Evolutionary conservation across 2,888 invertebrate genomes (phyloP).

Genomic region (Laothoe populi): DNA sequence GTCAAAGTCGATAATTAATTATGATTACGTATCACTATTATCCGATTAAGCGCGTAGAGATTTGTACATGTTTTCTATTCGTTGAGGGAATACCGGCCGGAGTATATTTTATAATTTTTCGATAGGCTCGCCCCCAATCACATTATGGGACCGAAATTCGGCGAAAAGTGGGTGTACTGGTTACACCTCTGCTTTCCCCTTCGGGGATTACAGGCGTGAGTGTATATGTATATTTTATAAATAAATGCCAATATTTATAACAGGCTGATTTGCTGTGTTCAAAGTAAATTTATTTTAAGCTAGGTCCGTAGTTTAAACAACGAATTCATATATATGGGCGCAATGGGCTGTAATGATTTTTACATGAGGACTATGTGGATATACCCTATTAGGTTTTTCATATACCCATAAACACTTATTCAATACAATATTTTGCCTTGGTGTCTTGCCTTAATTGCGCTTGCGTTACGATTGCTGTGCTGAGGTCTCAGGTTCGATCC

Average conservation of each 20-base stretch:
- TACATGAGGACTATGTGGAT: constrained; percentile 56
- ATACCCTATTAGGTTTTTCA: constrained; percentile 32
- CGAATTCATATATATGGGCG: constrained; percentile 65
- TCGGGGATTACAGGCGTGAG: background rate
- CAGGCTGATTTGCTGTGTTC: constrained; percentile 51
- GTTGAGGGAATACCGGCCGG: too few relatives aligned
- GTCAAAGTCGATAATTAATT: constrained; percentile 39
- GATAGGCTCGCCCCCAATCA: too few relatives aligned
- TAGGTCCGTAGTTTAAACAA: constrained; percentile 67
- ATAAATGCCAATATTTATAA: constrained; percentile 38
- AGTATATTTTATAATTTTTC: too few relatives aligned
- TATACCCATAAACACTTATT: constrained; percentile 6
- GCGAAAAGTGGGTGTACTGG: too few relatives aligned
- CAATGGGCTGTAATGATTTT: constrained; percentile 75
- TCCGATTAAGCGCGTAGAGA: constrained; percentile 33
- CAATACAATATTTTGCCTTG: too few relatives aligned
- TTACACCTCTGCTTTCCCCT: constrained; percentile 3
- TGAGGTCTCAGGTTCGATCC: too few relatives aligned
- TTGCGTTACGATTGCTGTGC: too few relatives aligned
- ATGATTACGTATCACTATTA: constrained; percentile 51
- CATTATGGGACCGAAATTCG: too few relatives aligned
- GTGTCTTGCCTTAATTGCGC: too few relatives aligned
- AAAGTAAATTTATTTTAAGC: constrained; percentile 73
- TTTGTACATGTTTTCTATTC: too few relatives aligned
- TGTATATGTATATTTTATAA: constrained; percentile 16